These are phyloP conservation scores for Myiothlypis chrysogaster DNA, from an alignment of 2,797 vertebrate species.

Conservation along the genomic window DNA sequence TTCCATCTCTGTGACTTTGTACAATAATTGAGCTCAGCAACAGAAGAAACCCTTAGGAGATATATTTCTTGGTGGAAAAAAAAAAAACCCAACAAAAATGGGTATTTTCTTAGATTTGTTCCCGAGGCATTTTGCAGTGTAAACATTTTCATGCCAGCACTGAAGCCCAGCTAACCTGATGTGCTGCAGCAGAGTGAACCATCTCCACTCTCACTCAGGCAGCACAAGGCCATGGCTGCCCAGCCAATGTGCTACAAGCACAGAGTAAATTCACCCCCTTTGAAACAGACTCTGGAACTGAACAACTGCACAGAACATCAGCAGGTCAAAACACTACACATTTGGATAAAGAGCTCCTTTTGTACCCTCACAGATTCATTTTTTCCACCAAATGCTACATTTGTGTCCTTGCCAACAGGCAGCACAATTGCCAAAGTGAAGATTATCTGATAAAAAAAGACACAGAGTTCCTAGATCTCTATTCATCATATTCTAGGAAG, in stretches of 20 bases:
- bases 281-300: background rate
- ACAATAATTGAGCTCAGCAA: background rate
- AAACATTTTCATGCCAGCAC: background rate
- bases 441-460: background rate
- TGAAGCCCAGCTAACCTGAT: background rate
- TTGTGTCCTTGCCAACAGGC: background rate
- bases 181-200: background rate
- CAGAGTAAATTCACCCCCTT: background rate
- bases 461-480: background rate
- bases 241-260: background rate
- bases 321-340: background rate
- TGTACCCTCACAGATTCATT: background rate
- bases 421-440: background rate
- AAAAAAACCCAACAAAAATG: rapidly evolving
- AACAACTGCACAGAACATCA: background rate
- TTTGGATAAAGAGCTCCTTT: background rate
- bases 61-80: background rate
- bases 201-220: background rate
- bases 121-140: background rate
- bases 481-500: background rate
- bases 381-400: conserved; percentile 19
- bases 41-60: background rate
- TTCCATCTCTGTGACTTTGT: background rate
- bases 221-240: background rate
- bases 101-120: background rate